These are phyloP conservation scores for Suncus etruscus DNA, from an alignment of 2,113 vertebrate genomes.

Conservation along the genomic window DNA sequence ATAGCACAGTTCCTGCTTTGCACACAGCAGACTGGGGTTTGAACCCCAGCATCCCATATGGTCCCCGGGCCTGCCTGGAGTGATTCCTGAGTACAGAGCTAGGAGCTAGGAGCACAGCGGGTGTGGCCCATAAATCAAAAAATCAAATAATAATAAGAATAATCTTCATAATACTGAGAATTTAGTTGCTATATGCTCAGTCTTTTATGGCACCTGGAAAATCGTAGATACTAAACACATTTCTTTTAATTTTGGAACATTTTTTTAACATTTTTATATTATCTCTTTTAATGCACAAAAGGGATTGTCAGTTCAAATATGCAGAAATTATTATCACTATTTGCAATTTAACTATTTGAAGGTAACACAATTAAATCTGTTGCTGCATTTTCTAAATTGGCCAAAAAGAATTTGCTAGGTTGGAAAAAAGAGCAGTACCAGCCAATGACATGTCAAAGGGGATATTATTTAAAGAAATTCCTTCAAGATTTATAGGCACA, in stretches of 20 bases:
- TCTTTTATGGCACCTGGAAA: neutral
- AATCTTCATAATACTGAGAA: neutral
- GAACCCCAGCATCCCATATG: too few relatives aligned
- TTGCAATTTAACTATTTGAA: neutral
- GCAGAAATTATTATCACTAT: neutral
- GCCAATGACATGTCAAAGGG: constrained; percentile 60
- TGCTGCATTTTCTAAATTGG: neutral
- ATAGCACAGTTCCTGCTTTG: too few relatives aligned
- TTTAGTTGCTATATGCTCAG: neutral
- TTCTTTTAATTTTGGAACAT: constrained; percentile 45
- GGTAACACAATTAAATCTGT: constrained; percentile 19
- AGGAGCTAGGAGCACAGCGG: neutral
- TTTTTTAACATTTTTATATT: constrained; percentile 19
- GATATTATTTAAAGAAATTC: constrained; percentile 68
- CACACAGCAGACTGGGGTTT: too few relatives aligned
- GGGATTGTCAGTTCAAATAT: constrained; percentile 4
- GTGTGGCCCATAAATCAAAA: too few relatives aligned
- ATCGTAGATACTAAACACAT: constrained; percentile 15
- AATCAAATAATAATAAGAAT: too few relatives aligned
- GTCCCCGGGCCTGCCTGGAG: too few relatives aligned
- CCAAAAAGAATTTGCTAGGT: constrained; percentile 5
- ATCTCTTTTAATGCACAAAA: constrained; percentile 30
- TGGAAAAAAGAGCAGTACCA: constrained; percentile 7
- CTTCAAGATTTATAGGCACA: constrained; percentile 63
- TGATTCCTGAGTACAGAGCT: too few relatives aligned